Evolutionary conservation across 2,113 vertebrate species (phyloP), one percentile per base, ranked within the genome.

Genomic region (Pterocles burchelli): DNA sequence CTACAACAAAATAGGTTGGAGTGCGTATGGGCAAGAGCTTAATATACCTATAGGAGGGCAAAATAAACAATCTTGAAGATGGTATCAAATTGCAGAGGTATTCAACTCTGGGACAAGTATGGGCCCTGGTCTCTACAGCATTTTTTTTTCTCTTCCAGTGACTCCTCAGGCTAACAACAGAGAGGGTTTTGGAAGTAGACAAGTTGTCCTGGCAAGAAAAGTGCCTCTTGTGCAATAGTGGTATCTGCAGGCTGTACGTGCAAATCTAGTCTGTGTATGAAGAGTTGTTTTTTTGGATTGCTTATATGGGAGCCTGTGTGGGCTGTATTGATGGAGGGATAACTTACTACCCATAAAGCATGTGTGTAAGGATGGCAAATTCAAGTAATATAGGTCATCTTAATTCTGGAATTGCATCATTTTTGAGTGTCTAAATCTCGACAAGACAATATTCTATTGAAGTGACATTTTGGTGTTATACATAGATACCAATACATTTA

Each of bases 31-130:
- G 9, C 13, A 68, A 72, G 12, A 36, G 24, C 18, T 92, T 73
- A 79, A 24, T 61, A 34, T 20, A 34, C 9, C 22, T 7, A 3
- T 10, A 72, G 59, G 36, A 84, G 36, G 36, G 12, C 7, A n/a
- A 89, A 76, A 49, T 17, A 61, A 85, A 38, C 33, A 22, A 12
- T 45, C 34, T 21, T 52, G 67, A 68, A 88, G n/a, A 17, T 70
- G 13, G 8, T 55, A 45, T 34, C 54, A 86, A 36, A 28, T 16
- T 34, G 38, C 21, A 41, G 31, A 61, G 21, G 2, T 61, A 38
- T 36, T 49, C 18, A 62, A 0, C 31, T 7, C 4, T 46, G 41
- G 46, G 45, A 49, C 26, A 68, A 41, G 9, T 45, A 10, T 1
- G 15, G 22, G 13, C 11, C 29, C 28, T 72, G 48, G 7, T 58